These are phyloP conservation scores for Acronicta psi DNA, from an alignment of 2,888 invertebrate genomes.

Conservation along the genomic window DNA sequence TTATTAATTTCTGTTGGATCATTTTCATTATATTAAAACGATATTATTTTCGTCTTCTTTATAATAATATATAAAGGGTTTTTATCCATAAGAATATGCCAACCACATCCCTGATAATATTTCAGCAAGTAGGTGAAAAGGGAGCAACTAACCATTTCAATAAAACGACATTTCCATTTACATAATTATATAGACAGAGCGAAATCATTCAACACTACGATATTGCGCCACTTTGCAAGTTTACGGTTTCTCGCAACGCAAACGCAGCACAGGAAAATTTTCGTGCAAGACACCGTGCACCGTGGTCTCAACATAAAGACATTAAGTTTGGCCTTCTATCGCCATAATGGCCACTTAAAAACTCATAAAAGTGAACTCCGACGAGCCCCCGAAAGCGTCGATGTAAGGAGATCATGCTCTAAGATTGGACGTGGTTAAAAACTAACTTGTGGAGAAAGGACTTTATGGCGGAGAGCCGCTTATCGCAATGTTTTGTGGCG, in stretches of 20 bases:
- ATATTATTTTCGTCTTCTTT: too few relatives aligned
- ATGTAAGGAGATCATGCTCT: conserved; percentile 65
- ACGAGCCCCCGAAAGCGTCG: conserved; percentile 64
- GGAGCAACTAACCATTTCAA: too few relatives aligned
- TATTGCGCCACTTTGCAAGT: too few relatives aligned
- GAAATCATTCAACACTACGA: too few relatives aligned
- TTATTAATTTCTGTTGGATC: too few relatives aligned
- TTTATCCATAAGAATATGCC: too few relatives aligned
- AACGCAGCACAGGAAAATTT: conserved; percentile 66
- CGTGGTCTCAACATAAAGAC: conserved; percentile 72
- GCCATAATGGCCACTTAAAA: conserved; percentile 85
- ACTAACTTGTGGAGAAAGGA: conserved; percentile 44
- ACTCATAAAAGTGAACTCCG: conserved; percentile 81
- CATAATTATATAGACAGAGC: too few relatives aligned
- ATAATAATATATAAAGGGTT: too few relatives aligned
- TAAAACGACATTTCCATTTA: too few relatives aligned
- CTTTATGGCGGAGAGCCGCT: conserved; percentile 54
- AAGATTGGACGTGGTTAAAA: conserved; percentile 50
- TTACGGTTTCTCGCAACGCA: conserved; percentile 6
- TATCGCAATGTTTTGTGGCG: conserved; percentile 53
- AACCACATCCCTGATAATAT: too few relatives aligned
- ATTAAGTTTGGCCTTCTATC: conserved; percentile 76
- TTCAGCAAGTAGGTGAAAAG: too few relatives aligned
- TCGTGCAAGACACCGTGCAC: conserved; percentile 51
- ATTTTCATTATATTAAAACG: too few relatives aligned